Conservation (phyloP, 2,113 vertebrate genomes). For the Hippolais icterina region DNA sequence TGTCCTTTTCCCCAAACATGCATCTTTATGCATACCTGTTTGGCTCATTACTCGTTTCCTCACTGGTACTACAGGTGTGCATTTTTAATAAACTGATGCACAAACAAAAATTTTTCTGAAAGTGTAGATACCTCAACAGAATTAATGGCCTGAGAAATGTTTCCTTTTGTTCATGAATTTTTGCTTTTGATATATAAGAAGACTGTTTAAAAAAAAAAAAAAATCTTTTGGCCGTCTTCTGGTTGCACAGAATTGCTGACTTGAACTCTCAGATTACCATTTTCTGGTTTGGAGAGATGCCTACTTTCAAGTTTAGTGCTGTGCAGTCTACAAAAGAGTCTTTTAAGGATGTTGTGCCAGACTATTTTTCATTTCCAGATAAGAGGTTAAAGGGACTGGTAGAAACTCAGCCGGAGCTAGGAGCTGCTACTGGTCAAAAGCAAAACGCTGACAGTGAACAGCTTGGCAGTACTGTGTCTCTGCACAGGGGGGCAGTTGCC, state of each 20-base stretch:
- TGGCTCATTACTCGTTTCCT: not conserved
- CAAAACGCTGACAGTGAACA: not conserved
- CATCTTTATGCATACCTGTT: not conserved
- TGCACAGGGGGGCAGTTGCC: fast-evolving
- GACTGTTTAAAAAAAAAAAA: not conserved
- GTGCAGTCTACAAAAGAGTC: not conserved
- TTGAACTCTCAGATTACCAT: not conserved
- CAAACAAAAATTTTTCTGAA: not conserved
- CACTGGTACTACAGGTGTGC: not conserved
- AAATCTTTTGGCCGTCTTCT: not conserved
- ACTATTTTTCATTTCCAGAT: not conserved
- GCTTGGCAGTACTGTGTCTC: not conserved
- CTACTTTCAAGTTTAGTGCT: not conserved
- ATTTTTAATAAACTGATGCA: not conserved
- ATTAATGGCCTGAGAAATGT: not conserved
- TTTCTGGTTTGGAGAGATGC: not conserved
- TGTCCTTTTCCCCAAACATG: not conserved
- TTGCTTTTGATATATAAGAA: not conserved
- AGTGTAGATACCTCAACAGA: not conserved
- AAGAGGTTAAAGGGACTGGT: not conserved
- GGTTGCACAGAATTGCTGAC: not conserved
- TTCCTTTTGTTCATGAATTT: not conserved
- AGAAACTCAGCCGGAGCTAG: not conserved
- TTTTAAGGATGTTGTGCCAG: not conserved
- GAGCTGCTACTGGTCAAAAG: not conserved